A percentile compares a stretch with the other conserved stretches of the same genome.
phyloP scores from a whole-genome alignment of 2,113 vertebrate genomes.

The Halcyon malimbica region DNA sequence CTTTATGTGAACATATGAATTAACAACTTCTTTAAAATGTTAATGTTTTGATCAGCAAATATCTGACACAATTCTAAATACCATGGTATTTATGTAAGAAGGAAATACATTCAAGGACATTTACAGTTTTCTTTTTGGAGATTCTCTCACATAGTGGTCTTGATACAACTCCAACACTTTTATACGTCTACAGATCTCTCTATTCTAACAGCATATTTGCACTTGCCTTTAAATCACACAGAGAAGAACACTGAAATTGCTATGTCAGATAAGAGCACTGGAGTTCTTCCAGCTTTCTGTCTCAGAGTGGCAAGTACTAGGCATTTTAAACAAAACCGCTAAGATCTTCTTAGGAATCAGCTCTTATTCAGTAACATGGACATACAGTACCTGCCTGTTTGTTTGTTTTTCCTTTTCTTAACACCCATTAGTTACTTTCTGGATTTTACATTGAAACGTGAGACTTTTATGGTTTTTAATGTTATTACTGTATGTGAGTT shows the following conservation, averaged over 20 bases:
- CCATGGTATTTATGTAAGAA: neutral
- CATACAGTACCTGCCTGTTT: neutral
- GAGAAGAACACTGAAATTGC: neutral
- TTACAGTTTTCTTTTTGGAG: neutral
- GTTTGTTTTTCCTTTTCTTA: neutral
- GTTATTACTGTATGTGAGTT: neutral
- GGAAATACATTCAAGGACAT: neutral
- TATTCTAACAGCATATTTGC: neutral
- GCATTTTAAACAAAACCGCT: neutral
- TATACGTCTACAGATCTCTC: neutral
- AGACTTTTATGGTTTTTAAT: neutral
- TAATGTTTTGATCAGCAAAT: neutral
- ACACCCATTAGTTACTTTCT: neutral
- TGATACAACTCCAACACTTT: neutral
- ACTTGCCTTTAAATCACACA: constrained; percentile 16
- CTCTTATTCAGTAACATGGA: neutral
- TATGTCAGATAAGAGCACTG: constrained; percentile 24
- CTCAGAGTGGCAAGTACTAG: neutral
- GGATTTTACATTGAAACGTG: neutral
- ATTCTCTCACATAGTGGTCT: neutral
- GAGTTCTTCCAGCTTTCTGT: constrained; percentile 7
- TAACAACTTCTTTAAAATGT: neutral
- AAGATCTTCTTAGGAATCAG: neutral
- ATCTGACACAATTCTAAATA: neutral
- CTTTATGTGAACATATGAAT: neutral